Evolutionary conservation across 2,888 invertebrate species (phyloP).

Genomic region (Cenopis cana): DNA sequence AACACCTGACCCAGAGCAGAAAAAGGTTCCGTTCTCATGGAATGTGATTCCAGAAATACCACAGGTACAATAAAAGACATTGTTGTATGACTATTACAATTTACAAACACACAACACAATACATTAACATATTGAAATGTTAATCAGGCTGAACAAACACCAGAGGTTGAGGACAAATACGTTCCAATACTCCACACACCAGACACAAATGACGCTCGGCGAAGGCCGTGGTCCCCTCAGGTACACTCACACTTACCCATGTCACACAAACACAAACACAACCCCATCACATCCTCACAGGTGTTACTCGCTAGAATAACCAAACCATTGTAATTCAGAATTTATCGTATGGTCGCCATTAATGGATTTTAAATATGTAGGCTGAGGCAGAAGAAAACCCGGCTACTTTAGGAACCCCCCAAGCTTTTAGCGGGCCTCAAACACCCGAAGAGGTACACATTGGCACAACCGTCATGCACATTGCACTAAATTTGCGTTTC

Average conservation of each 20-base stretch:
- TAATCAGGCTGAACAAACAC: slow-evolving; percentile 77
- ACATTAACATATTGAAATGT: slow-evolving; percentile 46
- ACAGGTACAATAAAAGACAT: slow-evolving; percentile 65
- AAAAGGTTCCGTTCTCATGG: slow-evolving; percentile 76
- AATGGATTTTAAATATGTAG: slow-evolving; percentile 74
- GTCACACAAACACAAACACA: slow-evolving; percentile 35
- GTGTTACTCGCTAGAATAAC: slow-evolving; percentile 39
- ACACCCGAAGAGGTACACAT: slow-evolving; percentile 75
- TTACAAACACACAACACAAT: slow-evolving; percentile 41
- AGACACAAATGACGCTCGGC: slow-evolving; percentile 68
- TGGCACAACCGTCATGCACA: slow-evolving; percentile 54
- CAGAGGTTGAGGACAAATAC: slow-evolving; percentile 76
- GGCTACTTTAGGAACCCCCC: slow-evolving; percentile 72
- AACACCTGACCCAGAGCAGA: slow-evolving; percentile 62
- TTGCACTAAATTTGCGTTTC: slow-evolving; percentile 44
- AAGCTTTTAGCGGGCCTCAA: slow-evolving; percentile 70
- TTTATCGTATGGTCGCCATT: slow-evolving; percentile 73
- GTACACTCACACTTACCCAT: slow-evolving; percentile 55
- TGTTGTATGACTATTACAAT: slow-evolving; percentile 25
- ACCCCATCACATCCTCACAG: slow-evolving; percentile 33
- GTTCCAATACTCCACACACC: slow-evolving; percentile 75
- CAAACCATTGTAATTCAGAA: slow-evolving; percentile 8
- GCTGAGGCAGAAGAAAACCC: slow-evolving; percentile 73
- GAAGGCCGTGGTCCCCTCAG: slow-evolving; percentile 75
- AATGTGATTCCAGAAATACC: slow-evolving; percentile 79